phyloP scores from a whole-genome alignment of 2,888 invertebrate genomes.

The Ernsta delagoae region DNA sequence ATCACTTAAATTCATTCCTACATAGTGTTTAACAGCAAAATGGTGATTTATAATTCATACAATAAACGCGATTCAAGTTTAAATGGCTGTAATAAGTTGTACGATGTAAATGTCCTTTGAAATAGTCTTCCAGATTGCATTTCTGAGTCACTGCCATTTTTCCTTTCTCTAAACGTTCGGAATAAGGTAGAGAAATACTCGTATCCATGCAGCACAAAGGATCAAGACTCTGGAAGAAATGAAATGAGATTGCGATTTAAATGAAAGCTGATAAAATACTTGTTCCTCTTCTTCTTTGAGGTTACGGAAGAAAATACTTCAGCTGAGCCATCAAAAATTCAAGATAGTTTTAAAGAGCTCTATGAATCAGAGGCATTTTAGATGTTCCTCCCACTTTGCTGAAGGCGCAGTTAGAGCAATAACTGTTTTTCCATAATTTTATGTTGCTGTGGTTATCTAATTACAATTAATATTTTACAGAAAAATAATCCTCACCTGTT shows the following conservation, averaged over 20 bases:
- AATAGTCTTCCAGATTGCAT: conserved; percentile 32
- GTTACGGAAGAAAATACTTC: conserved; percentile 18
- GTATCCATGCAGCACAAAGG: conserved; percentile 33
- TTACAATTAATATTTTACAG: too few species aligned
- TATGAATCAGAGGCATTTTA: not conserved
- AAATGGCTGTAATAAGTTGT: conserved; percentile 23
- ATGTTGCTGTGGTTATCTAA: too few species aligned
- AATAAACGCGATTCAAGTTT: conserved; percentile 7
- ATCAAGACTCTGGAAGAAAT: conserved; percentile 33
- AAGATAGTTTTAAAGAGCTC: conserved; percentile 6
- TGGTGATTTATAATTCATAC: not conserved
- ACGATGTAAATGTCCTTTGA: conserved; percentile 27
- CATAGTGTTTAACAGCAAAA: not conserved
- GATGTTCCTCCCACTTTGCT: not conserved
- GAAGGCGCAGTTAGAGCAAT: too few species aligned
- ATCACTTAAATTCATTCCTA: too few species aligned
- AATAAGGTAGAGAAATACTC: conserved; percentile 28
- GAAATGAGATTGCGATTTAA: conserved; percentile 36
- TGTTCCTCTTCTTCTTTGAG: conserved; percentile 12
- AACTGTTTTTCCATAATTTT: too few species aligned
- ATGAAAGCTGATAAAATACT: conserved; percentile 34
- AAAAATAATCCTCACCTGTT: too few species aligned
- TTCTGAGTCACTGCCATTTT: conserved; percentile 30
- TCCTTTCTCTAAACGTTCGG: conserved; percentile 26
- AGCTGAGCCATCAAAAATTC: conserved; percentile 12